These are phyloP conservation scores for Rhyacophila evoluta DNA, from an alignment of 2,888 invertebrate species.

Conservation along the genomic window DNA sequence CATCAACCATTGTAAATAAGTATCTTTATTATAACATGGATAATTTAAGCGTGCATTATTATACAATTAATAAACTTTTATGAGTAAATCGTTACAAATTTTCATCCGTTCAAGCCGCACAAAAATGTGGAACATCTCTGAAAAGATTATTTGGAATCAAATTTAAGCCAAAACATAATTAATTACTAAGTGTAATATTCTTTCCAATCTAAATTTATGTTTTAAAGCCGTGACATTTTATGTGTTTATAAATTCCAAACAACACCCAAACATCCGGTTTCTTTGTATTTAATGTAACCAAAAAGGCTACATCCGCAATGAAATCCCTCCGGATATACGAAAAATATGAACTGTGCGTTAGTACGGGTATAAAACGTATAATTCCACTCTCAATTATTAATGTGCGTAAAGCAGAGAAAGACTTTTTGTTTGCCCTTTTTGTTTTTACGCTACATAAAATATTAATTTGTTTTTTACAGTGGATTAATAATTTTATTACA, in stretches of 20 bases:
- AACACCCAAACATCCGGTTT: constrained; percentile 22
- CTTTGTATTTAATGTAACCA: constrained; percentile 24
- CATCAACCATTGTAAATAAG: no score
- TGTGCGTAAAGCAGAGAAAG: constrained; percentile 24
- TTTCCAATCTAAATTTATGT: constrained; percentile 24
- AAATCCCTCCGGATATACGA: constrained; percentile 24
- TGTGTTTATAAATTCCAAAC: constrained; percentile 24
- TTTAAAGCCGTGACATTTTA: constrained; percentile 12
- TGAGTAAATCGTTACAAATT: no score
- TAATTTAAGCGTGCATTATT: no score
- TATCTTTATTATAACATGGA: no score
- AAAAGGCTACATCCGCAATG: constrained; percentile 22
- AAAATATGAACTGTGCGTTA: constrained; percentile 22
- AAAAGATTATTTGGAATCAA: background rate
- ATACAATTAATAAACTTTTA: no score
- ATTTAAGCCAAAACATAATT: background rate
- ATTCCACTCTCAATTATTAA: constrained; percentile 24
- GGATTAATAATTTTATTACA: constrained; percentile 19
- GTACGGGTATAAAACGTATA: constrained; percentile 19
- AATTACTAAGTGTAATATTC: constrained; percentile 7
- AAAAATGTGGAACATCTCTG: no score
- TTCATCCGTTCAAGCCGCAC: no score
- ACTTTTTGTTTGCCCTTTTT: constrained; percentile 12
- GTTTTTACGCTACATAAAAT: constrained; percentile 22
- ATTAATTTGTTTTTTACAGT: constrained; percentile 18